A percentile compares a stretch with the other conserved stretches of the same genome.
Conservation (phyloP, 2,888 invertebrate species). For the Meteorus cinctellus region DNA sequence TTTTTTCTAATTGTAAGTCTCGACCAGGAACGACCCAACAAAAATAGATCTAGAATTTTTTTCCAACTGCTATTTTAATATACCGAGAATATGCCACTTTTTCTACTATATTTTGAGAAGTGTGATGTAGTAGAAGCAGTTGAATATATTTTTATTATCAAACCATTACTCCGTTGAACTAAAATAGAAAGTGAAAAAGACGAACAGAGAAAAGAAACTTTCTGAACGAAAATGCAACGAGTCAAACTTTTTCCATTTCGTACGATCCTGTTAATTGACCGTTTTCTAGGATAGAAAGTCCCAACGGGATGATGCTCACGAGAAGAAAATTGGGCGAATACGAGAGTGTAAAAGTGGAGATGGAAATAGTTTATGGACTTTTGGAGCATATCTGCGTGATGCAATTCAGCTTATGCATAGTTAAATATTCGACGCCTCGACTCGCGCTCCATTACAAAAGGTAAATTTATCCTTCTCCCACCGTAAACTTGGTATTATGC, state of each 20-base stretch:
- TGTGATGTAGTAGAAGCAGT: background rate
- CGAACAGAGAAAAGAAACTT: conserved; percentile 15
- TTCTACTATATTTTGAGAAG: background rate
- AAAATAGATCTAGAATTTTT: background rate
- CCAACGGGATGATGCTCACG: background rate
- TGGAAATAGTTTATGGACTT: background rate
- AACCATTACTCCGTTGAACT: background rate
- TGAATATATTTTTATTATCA: conserved; percentile 1
- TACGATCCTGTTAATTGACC: conserved; percentile 33
- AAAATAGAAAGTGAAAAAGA: background rate
- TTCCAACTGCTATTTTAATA: background rate
- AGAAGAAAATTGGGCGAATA: conserved; percentile 6
- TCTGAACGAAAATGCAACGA: conserved; percentile 15
- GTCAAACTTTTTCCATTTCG: conserved; percentile 33
- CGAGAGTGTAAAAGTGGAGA: background rate
- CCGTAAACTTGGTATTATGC: background rate
- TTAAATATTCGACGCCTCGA: conserved; percentile 24
- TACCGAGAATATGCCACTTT: background rate
- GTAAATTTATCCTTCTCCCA: background rate
- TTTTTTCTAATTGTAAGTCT: too few relatives aligned
- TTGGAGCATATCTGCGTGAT: conserved; percentile 26
- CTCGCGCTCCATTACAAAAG: conserved; percentile 6
- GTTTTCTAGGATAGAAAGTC: background rate
- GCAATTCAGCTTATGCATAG: conserved; percentile 40
- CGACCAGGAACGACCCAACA: background rate